Base-by-base conservation (phyloP, 2,888 invertebrate species). In the Hydroisotoma schaefferi region DNA sequence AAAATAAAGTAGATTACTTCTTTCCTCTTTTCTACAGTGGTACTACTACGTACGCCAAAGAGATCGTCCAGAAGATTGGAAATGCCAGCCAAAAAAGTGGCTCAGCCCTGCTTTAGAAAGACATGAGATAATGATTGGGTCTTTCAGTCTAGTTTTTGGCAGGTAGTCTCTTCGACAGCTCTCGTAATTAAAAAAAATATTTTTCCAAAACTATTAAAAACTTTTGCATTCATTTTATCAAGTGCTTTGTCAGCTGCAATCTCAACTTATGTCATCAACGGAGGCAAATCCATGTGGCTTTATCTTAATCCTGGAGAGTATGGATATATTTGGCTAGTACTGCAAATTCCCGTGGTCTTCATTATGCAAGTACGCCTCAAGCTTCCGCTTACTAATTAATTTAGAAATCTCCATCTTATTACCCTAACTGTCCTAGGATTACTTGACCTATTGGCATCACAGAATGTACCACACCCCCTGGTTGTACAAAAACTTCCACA, bases 1-100 rank as follows among this genome's bases (percentile, higher is more conserved):
- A 33, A 33, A 33, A 10, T 33, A 8, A 33, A 8, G 8, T 8
- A 33, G 15, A 33, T 47, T 23, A 47, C 25, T 6, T 8, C 22
- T 8, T 25, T 29, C 18, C 18, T 25, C 22, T 8, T 23, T 23
- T 48, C 72, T 73, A 23, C 79, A 87, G 85, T 87, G 85, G 85
- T 85, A 85, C 74, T 87, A 84, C 76, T 87, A 87, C 76, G 79
- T 86, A 22, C 79, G 80, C 1, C 81, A 82, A 74, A 77, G 83
- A 1, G 82, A 85, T 72, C 73, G 76, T 6, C 80, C 87, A 0
- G 78, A 84, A 53, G 83, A 84, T 68, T 87, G 87, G 87, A 87
- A 87, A 77, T 84, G 86, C 67, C 87, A 87, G 74, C 87, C 87
- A 0, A 80, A 79, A 43, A 85, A 85, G 67, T 87, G 85, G 83